These are phyloP conservation scores for Dendronephthya gigantea DNA, from an alignment of 64 coral and sea anemone genomes.

Conservation along the genomic window DNA sequence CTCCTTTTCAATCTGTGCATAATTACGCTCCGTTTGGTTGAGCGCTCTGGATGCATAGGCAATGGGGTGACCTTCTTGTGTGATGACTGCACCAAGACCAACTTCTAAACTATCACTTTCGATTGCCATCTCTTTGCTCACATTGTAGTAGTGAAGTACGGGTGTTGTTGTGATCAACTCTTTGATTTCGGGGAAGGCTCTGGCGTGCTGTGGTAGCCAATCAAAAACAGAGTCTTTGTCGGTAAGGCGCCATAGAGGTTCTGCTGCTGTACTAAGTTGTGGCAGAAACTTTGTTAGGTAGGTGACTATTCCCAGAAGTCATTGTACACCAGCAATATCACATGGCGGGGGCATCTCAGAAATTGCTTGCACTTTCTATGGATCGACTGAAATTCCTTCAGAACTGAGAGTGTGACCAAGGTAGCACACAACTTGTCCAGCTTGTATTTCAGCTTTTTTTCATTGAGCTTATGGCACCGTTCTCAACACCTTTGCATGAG, in stretches of 20 bases:
- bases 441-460: neutral
- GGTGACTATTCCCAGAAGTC: neutral
- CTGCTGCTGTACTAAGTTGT: neutral
- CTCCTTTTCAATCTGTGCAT: slow-evolving; percentile 46
- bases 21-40: slow-evolving; percentile 29
- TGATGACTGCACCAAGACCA: neutral
- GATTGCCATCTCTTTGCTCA: neutral
- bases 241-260: neutral
- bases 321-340: neutral
- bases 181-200: neutral
- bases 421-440: neutral
- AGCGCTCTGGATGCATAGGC: slow-evolving; percentile 42
- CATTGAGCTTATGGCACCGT: neutral
- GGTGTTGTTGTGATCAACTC: neutral
- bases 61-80: neutral
- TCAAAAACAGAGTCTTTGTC: neutral
- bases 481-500: neutral
- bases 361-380: neutral
- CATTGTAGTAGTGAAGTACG: neutral
- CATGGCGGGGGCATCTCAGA: neutral
- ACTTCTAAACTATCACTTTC: neutral
- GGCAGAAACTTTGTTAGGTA: neutral
- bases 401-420: neutral
- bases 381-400: neutral
- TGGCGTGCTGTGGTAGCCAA: neutral